Percentiles rank a stretch among this genome's conserved stretches.
These are phyloP conservation scores for Pangasius djambal DNA, from an alignment of 2,797 vertebrate genomes.

Conservation along the genomic window DNA sequence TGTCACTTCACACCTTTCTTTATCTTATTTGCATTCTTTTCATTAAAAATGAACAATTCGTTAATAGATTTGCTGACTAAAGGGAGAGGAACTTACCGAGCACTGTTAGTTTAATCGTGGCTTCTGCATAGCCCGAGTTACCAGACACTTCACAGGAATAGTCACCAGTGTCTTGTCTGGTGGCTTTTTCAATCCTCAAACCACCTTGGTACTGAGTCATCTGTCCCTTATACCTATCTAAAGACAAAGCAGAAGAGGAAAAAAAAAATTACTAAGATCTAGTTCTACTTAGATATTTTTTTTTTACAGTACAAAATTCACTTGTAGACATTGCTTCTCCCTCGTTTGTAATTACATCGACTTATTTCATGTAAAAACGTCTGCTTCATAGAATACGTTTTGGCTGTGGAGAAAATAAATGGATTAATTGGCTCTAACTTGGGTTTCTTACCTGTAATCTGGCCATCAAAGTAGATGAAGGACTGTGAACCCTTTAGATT, in stretches of 20 bases:
- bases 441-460: constrained; percentile 73
- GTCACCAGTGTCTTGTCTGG: constrained; percentile 75
- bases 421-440: background rate
- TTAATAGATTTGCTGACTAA: background rate
- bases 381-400: background rate
- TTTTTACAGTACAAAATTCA: background rate
- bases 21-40: background rate
- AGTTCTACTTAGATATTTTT: background rate
- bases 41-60: background rate
- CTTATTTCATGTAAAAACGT: background rate
- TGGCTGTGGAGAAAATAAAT: background rate
- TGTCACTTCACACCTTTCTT: no score
- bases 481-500: constrained; percentile 61
- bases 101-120: constrained; percentile 72
- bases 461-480: constrained; percentile 71
- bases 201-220: constrained; percentile 57
- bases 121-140: constrained; percentile 60
- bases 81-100: constrained; percentile 73
- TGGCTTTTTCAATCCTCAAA: constrained; percentile 75
- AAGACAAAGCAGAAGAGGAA: background rate
- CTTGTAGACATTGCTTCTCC: background rate
- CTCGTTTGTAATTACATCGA: background rate
- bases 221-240: constrained; percentile 72
- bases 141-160: constrained; percentile 84
- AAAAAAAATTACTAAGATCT: background rate